These are phyloP conservation scores for Leucophora obtusa DNA, from an alignment of 2,888 invertebrate species.

Conservation along the genomic window DNA sequence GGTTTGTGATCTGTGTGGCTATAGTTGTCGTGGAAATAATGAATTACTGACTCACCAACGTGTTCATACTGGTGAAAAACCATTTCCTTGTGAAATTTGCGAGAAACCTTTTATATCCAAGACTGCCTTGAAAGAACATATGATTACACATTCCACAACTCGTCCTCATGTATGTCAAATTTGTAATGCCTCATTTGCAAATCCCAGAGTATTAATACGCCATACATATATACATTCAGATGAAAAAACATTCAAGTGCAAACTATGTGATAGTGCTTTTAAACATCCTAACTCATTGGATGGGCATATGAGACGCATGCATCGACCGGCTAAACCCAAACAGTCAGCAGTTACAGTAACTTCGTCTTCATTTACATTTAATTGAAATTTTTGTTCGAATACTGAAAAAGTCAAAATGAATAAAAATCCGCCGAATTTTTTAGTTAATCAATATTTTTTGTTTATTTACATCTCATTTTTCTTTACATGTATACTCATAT, in stretches of 20 bases:
- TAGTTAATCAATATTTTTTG: too few species aligned
- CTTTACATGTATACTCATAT: conserved; percentile 66
- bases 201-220: conserved; percentile 71
- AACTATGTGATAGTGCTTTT: conserved; percentile 73
- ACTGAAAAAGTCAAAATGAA: background rate
- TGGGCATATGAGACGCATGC: conserved; percentile 72
- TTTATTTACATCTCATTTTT: conserved; percentile 5
- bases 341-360: background rate
- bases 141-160: conserved; percentile 72
- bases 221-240: conserved; percentile 73
- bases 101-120: conserved; percentile 71
- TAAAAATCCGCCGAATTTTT: too few species aligned
- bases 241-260: conserved; percentile 74
- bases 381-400: background rate
- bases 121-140: conserved; percentile 71
- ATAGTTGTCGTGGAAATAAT: conserved; percentile 70
- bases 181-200: conserved; percentile 72
- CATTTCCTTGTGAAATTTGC: conserved; percentile 70
- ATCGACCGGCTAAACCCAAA: conserved; percentile 32
- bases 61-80: conserved; percentile 72
- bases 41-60: conserved; percentile 70
- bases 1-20: conserved; percentile 73
- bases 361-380: background rate
- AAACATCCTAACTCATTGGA: conserved; percentile 75
- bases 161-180: conserved; percentile 71